These are phyloP conservation scores for Hydropsyche betteni DNA, from an alignment of 2,888 invertebrate genomes.

Conservation along the genomic window DNA sequence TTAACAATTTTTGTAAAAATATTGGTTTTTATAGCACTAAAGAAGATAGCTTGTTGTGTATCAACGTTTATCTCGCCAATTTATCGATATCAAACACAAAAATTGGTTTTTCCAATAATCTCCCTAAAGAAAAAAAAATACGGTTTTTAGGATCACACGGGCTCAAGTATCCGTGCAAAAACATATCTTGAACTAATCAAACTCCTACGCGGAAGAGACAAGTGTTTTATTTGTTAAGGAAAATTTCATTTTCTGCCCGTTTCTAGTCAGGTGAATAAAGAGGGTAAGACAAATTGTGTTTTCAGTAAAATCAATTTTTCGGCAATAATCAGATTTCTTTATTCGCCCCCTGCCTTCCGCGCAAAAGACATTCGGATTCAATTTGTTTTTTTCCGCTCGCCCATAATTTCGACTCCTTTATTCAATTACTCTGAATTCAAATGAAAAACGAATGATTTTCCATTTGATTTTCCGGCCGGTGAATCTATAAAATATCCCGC, in stretches of 20 bases:
- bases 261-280: slow-evolving; percentile 14
- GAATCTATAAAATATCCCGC: slow-evolving; percentile 9
- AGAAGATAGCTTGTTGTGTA: too few relatives aligned
- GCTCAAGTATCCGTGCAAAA: slow-evolving; percentile 1
- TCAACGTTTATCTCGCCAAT: too few relatives aligned
- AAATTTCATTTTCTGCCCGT: slow-evolving; percentile 22
- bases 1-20: too few relatives aligned
- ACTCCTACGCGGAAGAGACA: slow-evolving; percentile 13
- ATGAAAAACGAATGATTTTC: slow-evolving; percentile 38
- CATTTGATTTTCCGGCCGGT: slow-evolving; percentile 11
- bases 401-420: slow-evolving; percentile 43
- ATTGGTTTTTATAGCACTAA: too few relatives aligned
- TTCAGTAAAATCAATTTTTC: slow-evolving; percentile 44
- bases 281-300: slow-evolving; percentile 41
- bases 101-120: too few relatives aligned
- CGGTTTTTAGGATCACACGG: neutral
- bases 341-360: slow-evolving; percentile 25
- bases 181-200: slow-evolving; percentile 21
- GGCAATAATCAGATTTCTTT: slow-evolving; percentile 43
- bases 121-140: too few relatives aligned
- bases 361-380: slow-evolving; percentile 39
- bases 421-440: slow-evolving; percentile 43
- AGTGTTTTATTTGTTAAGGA: slow-evolving; percentile 31
- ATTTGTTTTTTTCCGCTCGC: slow-evolving; percentile 38
- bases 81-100: too few relatives aligned